Evolutionary conservation across 2,113 vertebrate species (phyloP).

Genomic region (Euleptes europaea): DNA sequence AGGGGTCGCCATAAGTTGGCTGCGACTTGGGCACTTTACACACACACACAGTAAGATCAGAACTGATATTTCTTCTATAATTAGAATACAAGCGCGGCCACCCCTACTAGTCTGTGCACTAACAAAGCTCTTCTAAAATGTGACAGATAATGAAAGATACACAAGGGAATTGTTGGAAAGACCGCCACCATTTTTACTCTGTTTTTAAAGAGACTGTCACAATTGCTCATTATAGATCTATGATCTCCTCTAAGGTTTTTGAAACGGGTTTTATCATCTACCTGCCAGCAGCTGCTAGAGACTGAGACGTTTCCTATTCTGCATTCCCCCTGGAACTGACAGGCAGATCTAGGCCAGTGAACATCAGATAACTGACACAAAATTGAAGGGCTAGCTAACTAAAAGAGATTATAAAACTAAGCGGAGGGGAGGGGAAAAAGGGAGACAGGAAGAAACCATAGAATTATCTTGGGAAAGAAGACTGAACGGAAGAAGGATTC

Average conservation of each 20-base stretch:
- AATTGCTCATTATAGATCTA: not conserved
- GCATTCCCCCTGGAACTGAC: not conserved
- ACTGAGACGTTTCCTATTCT: not conserved
- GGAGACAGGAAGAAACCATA: not conserved
- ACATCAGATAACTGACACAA: constrained; percentile 52
- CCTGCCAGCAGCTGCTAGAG: not conserved
- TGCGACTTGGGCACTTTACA: too few relatives aligned
- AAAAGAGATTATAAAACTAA: constrained; percentile 25
- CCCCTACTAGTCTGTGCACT: not conserved
- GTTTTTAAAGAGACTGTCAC: not conserved
- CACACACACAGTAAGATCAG: not conserved
- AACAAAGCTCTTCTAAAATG: not conserved
- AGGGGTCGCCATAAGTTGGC: too few relatives aligned
- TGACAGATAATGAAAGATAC: not conserved
- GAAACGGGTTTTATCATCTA: not conserved
- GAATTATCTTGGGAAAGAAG: not conserved
- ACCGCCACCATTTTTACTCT: not conserved
- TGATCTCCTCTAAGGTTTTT: not conserved
- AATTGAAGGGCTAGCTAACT: constrained; percentile 25
- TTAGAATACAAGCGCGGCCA: not conserved
- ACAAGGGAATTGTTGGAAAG: not conserved
- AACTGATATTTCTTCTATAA: not conserved
- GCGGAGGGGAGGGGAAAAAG: constrained; percentile 27
- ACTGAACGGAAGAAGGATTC: not conserved
- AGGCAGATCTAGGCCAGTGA: constrained; percentile 60